These are phyloP conservation scores for Poeciliopsis turneri DNA, from an alignment of 2,797 vertebrate genomes.

Conservation along the genomic window DNA sequence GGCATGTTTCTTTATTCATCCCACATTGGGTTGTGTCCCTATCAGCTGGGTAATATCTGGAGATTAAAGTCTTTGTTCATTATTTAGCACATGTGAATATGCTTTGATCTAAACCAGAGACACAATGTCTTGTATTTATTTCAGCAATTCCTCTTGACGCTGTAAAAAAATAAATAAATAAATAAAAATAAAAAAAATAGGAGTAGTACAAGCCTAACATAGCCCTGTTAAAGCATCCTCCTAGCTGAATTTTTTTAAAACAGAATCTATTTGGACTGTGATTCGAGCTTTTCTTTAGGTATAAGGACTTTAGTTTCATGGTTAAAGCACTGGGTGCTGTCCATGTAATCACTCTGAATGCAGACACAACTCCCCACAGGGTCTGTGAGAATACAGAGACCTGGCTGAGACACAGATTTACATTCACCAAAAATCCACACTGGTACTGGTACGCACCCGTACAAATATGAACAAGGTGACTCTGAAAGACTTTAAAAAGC, in stretches of 20 bases:
- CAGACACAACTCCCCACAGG: slow-evolving; percentile 54
- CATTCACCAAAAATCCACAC: slow-evolving; percentile 34
- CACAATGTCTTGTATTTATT: neutral
- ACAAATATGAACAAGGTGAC: slow-evolving; percentile 62
- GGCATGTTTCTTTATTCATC: neutral
- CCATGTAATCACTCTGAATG: slow-evolving; percentile 76
- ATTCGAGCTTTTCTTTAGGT: slow-evolving; percentile 58
- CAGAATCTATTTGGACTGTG: slow-evolving; percentile 55
- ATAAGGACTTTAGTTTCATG: slow-evolving; percentile 63
- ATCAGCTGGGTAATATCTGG: neutral
- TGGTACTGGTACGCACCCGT: slow-evolving; percentile 51
- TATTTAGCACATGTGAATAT: neutral
- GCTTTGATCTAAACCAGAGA: neutral
- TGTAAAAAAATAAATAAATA: neutral
- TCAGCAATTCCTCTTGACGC: neutral
- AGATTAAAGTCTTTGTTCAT: neutral
- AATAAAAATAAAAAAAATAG: neutral
- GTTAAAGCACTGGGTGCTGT: slow-evolving; percentile 59
- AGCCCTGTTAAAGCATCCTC: neutral
- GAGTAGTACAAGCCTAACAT: neutral
- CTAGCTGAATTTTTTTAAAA: neutral
- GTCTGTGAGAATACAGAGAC: slow-evolving; percentile 10
- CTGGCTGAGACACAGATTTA: neutral
- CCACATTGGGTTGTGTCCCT: neutral
- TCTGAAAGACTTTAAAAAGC: slow-evolving; percentile 72